Conservation (phyloP, 1,140 invertebrate species). For the Pseudoatta argentina region DNA sequence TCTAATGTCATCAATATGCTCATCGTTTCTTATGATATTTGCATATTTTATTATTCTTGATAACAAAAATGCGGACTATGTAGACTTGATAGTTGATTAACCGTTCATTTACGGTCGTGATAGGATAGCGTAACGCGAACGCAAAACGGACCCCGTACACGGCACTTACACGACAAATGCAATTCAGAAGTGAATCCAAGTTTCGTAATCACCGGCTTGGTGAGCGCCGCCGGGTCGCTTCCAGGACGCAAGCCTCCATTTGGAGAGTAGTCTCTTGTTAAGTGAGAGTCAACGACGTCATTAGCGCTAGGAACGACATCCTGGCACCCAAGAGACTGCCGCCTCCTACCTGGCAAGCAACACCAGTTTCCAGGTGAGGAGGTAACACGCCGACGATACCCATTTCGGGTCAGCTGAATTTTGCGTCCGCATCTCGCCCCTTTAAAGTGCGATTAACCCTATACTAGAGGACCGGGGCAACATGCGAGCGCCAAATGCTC, state of each 20-base stretch:
- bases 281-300: constrained; percentile 81
- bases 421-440: background rate
- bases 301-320: constrained; percentile 79
- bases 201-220: constrained; percentile 75
- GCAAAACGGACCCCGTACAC: constrained; percentile 29
- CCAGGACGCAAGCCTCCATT: constrained; percentile 74
- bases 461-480: background rate
- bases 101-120: background rate
- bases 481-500: constrained; percentile 2
- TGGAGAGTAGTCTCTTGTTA: constrained; percentile 81
- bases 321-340: constrained; percentile 75
- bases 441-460: constrained; percentile 42
- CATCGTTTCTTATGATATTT: background rate
- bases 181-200: constrained; percentile 74
- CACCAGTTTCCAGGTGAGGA: constrained; percentile 63
- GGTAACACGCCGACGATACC: constrained; percentile 13
- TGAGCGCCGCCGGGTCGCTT: constrained; percentile 64
- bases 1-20: background rate
- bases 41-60: background rate
- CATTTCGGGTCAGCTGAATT: constrained; percentile 47
- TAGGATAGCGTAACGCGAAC: background rate
- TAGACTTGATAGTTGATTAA: background rate
- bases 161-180: constrained; percentile 67
- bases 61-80: no score
- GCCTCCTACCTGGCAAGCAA: constrained; percentile 62